Evolutionary conservation across 2,797 vertebrate species (phyloP).

Genomic region (Coregonus ussuriensis): DNA sequence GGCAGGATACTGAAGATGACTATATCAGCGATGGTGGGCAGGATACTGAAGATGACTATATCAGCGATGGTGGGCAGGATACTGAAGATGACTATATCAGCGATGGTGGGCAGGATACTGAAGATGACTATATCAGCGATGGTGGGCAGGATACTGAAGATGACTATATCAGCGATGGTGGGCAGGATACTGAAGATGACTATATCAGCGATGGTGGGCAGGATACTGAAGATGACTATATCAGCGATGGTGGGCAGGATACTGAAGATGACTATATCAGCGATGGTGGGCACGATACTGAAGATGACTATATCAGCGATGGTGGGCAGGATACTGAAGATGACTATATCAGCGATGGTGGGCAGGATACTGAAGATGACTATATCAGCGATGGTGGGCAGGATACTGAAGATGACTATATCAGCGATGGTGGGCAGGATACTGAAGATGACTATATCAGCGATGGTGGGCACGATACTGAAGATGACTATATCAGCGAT

Average conservation of each 20-base stretch:
- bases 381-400: slow-evolving; percentile 87
- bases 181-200: slow-evolving; percentile 87
- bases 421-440: slow-evolving; percentile 86
- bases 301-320: slow-evolving; percentile 87
- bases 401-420: slow-evolving; percentile 85
- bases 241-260: slow-evolving; percentile 86
- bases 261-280: slow-evolving; percentile 86
- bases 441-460: slow-evolving; percentile 86
- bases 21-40: slow-evolving; percentile 87
- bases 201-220: slow-evolving; percentile 87
- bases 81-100: slow-evolving; percentile 86
- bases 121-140: slow-evolving; percentile 87
- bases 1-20: slow-evolving; percentile 87
- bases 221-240: slow-evolving; percentile 85
- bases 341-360: slow-evolving; percentile 85
- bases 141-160: slow-evolving; percentile 87
- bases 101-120: slow-evolving; percentile 85
- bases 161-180: slow-evolving; percentile 85
- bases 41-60: slow-evolving; percentile 85
- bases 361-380: slow-evolving; percentile 87
- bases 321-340: slow-evolving; percentile 87
- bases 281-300: slow-evolving; percentile 85
- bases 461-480: slow-evolving; percentile 85
- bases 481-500: slow-evolving; percentile 87
- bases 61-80: slow-evolving; percentile 86